A percentile compares a stretch with the other conserved stretches of the same genome.
phyloP scores from a whole-genome alignment of 2,113 vertebrate genomes.

The Stercorarius parasiticus region DNA sequence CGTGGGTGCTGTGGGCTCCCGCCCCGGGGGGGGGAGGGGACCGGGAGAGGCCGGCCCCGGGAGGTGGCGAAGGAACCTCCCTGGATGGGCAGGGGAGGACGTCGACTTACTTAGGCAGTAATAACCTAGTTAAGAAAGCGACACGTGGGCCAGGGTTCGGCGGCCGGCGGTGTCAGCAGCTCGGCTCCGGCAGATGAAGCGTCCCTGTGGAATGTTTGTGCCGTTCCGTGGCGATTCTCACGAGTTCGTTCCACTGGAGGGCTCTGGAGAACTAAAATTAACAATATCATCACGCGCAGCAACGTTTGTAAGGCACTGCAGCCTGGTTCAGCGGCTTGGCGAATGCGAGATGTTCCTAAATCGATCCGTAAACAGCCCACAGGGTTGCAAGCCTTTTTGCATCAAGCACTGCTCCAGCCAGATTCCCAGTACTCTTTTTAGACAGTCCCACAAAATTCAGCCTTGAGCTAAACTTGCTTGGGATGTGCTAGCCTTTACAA shows the following conservation, averaged over 20 bases:
- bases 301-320: neutral
- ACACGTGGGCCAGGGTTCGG: neutral
- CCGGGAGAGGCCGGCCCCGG: neutral
- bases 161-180: neutral
- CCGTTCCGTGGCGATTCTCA: neutral
- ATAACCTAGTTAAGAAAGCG: neutral
- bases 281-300: neutral
- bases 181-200: neutral
- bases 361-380: too few species aligned
- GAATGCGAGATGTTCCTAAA: neutral
- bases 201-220: neutral
- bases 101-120: fast-evolving
- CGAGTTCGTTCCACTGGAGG: neutral
- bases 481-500: neutral
- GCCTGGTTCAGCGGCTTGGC: neutral
- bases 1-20: neutral
- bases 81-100: fast-evolving
- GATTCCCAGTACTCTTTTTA: neutral
- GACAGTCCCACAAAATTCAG: neutral
- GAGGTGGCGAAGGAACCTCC: neutral
- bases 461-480: neutral
- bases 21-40: neutral
- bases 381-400: neutral
- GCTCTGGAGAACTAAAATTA: neutral
- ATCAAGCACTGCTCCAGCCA: fast-evolving